Evolutionary conservation across 2,888 invertebrate species (phyloP).

Genomic region (Steinernema carpocapsae): DNA sequence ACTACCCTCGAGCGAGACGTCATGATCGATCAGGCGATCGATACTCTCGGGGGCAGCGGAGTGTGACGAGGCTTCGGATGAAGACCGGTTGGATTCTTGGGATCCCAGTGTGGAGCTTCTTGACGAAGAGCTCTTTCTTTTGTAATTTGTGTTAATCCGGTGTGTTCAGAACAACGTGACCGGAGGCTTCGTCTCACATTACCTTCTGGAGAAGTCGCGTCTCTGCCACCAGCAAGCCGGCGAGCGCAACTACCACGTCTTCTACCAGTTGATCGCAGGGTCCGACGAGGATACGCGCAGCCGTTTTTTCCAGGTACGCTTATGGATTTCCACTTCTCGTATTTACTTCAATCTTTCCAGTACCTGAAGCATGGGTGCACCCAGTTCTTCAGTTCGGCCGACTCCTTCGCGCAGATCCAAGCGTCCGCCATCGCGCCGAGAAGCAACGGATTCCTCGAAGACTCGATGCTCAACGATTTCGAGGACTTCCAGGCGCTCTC

Average conservation of each 20-base stretch:
- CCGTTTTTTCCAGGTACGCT: constrained; percentile 79
- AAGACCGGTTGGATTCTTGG: too few species aligned
- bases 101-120: too few species aligned
- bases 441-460: constrained; percentile 78
- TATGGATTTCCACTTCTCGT: constrained; percentile 61
- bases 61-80: too few species aligned
- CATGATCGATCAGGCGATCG: too few species aligned
- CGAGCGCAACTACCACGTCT: constrained; percentile 96
- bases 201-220: constrained; percentile 89
- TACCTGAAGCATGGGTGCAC: constrained; percentile 55
- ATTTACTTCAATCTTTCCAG: constrained; percentile 43
- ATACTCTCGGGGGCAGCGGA: too few species aligned
- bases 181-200: constrained; percentile 96
- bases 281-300: constrained; percentile 81
- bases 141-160: too few species aligned
- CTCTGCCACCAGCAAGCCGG: constrained; percentile 83
- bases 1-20: too few species aligned
- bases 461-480: constrained; percentile 89
- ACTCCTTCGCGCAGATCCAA: constrained; percentile 8
- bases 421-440: neutral
- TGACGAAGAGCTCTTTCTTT: too few species aligned
- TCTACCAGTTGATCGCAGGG: constrained; percentile 93
- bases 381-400: constrained; percentile 50
- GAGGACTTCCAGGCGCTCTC: constrained; percentile 85
- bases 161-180: constrained; percentile 82